Conservation (phyloP, 1,140 invertebrate genomes). For the Rhyacophila brunnea region DNA sequence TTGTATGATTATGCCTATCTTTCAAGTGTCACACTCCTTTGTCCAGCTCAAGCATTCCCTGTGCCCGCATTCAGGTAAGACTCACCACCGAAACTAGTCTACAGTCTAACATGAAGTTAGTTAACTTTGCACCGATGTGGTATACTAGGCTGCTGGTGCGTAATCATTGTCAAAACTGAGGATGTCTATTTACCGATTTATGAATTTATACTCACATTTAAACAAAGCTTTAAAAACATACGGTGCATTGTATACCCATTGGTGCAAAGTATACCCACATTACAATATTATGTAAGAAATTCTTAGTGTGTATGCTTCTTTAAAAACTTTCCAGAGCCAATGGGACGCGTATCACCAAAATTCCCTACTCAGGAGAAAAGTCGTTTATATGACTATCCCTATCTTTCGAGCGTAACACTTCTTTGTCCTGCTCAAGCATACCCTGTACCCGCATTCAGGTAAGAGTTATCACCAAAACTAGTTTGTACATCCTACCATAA, state of each 20-base stretch:
- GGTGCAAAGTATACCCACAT: no score
- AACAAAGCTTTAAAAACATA: no score
- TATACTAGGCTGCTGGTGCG: no score
- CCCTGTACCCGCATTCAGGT: conserved; percentile 65
- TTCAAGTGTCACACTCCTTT: conserved; percentile 61
- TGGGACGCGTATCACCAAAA: conserved; percentile 54
- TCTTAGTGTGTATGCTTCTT: no score
- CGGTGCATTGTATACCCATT: no score
- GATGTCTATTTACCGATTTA: no score
- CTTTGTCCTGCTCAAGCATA: conserved; percentile 66
- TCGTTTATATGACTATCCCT: conserved; percentile 54
- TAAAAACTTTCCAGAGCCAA: conserved; percentile 28
- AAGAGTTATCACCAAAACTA: conserved; percentile 33
- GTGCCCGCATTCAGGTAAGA: conserved; percentile 66
- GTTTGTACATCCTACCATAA: no score
- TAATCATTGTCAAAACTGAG: no score
- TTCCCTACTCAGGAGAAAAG: conserved; percentile 66
- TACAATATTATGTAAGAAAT: conserved; percentile 62
- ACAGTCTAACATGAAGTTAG: conserved; percentile 44
- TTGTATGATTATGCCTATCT: conserved; percentile 16
- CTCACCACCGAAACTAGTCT: neutral
- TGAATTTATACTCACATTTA: no score
- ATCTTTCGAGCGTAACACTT: conserved; percentile 53
- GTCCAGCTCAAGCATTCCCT: conserved; percentile 71
- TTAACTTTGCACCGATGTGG: no score